Evolutionary conservation across 2,113 vertebrate genomes (phyloP), one percentile per base, ranked within the genome.

Genomic region (Tor tambroides): DNA sequence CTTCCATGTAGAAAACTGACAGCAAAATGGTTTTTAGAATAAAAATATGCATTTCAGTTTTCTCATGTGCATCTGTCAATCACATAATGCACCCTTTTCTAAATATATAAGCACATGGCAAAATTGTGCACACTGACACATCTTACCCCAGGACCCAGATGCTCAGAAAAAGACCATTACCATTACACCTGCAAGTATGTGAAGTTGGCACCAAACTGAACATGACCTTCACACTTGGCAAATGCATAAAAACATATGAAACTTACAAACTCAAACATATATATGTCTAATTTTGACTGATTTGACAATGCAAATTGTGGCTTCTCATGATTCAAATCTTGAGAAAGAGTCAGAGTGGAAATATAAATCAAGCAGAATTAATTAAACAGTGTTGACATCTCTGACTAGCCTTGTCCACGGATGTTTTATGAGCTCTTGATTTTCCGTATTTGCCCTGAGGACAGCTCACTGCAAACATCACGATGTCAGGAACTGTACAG

Each of bases 401-500:
- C 46, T 56, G 77, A 35, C 38, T 69, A 35, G 15, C 11, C 80
- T 56, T 74, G 71, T 54, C 80, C 51, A 28, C 4, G 6, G 41
- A 76, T 87, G 80, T 76, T 63, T 87, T 84, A 84, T 83, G 41
- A 51, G 80, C 32, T 67, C 61, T 67, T 23, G 71, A 4, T 38
- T 72, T 83, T 61, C 69, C 32, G 32, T 41, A 35, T 51, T 83
- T 69, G 17, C 84, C 78, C 72, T 38, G 84, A 69, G 41, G 72
- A 72, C 71, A 51, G 78, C n/a, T 83, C 80, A 41, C 15, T n/a
- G 46, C 30, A 74, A 80, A 87, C 69, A 56, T 86, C 28, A 82
- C 21, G 41, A 67, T 85, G 78, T 51, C 79, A 30, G 79, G 43
- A 83, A 79, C 87, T 76, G 72, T 65, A 86, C 79, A 88, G 79